Base-by-base conservation (phyloP, 2,888 invertebrate genomes). In the Ceratothoa steindachneri region DNA sequence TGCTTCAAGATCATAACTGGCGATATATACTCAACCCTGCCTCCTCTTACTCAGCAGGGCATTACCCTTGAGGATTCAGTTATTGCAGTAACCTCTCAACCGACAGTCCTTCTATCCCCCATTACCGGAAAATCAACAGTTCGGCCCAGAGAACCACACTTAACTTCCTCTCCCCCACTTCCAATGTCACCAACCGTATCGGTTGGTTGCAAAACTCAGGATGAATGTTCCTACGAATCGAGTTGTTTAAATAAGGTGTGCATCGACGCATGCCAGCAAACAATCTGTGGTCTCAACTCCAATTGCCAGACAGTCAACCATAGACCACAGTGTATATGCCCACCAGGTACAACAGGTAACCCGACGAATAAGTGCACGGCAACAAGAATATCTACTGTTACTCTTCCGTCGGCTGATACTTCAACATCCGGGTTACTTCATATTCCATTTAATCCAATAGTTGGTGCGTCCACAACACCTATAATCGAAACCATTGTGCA, bases 271-370 rank as follows among this genome's bases (percentile, higher is more conserved):
- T 95, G 95, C 82, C 89, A 89, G 78, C 88, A 90, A 81, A 90
- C 90, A 82, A 86, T 89, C 53, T 95, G 95, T 83, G 95, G 95
- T 24, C 87, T 88, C 30, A 92, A 93, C 83, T 94, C 95, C 0
- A 89, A 90, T 81, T 95, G 95, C 82, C 88, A 89, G 80, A 89
- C 94, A 3, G 89, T 89, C 76, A 90, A 93, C 81, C 95, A 95
- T 83, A 89, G 93, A 77, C 93, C 94, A 1, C 89, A 92, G 51
- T 95, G 95, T 84, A 91, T 92, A 2, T 95, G 95, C 83, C 88
- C 89, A 81, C 88, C 90, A 82, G 93, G 93, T 75, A 81, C 73
- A 69, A 81, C 79, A 3, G 83, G 83, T 28, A 81, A 82, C 72
- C 82, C 83, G 27, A 65, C 73, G 15, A 19, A 41, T 12, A 28